phyloP scores from a whole-genome alignment of 2,797 vertebrate species.

The Ara ararauna region DNA sequence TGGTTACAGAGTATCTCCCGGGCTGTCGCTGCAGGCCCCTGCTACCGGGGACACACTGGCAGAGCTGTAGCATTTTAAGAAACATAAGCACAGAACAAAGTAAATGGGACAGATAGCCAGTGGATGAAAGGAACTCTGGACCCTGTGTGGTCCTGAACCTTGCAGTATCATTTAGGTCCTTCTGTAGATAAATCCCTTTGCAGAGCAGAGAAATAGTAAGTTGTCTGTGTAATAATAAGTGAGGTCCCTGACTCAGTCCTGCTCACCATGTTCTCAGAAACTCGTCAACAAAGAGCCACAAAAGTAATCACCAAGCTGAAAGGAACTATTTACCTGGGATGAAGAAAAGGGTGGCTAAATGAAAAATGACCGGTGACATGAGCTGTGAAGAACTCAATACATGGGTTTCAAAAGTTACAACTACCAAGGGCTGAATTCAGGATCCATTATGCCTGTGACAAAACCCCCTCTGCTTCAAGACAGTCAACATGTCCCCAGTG shows the following conservation, averaged over 20 bases:
- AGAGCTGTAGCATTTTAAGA: background rate
- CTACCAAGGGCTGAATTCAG: background rate
- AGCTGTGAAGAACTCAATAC: background rate
- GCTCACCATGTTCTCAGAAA: background rate
- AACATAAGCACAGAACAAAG: background rate
- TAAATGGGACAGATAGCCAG: background rate
- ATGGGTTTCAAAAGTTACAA: background rate
- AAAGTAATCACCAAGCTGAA: background rate
- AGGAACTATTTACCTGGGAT: background rate
- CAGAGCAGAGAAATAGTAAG: background rate
- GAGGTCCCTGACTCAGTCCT: background rate
- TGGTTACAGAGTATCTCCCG: background rate
- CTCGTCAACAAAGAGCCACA: background rate
- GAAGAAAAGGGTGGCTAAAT: background rate
- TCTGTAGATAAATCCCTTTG: background rate
- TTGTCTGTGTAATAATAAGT: background rate
- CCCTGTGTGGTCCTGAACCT: background rate
- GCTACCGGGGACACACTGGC: background rate
- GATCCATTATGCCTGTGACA: background rate
- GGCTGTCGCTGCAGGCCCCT: background rate
- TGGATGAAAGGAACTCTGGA: background rate
- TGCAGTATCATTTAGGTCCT: background rate
- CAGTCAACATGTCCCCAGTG: background rate
- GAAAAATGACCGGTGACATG: background rate
- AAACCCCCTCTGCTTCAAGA: background rate